These are phyloP conservation scores for Acropternis orthonyx DNA, from an alignment of 2,797 vertebrate species.

Conservation along the genomic window DNA sequence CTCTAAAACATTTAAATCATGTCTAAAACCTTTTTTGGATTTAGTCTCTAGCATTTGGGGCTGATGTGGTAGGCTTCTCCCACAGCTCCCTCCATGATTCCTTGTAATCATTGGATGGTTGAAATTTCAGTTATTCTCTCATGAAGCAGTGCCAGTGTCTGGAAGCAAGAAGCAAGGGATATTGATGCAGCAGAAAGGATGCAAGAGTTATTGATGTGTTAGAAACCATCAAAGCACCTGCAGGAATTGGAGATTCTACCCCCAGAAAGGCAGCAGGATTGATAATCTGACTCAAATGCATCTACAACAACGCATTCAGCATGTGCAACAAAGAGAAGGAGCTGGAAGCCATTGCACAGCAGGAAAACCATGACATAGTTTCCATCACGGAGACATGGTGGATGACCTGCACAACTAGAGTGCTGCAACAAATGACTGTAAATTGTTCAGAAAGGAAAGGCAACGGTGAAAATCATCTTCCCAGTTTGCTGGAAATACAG, in stretches of 20 bases:
- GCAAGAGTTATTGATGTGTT: background rate
- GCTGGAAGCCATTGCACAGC: background rate
- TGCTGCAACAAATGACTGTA: background rate
- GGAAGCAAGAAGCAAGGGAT: background rate
- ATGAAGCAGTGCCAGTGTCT: background rate
- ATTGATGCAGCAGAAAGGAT: background rate
- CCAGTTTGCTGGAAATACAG: background rate
- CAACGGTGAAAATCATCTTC: background rate
- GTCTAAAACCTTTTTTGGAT: background rate
- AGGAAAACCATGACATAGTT: background rate
- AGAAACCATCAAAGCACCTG: background rate
- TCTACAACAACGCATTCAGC: background rate
- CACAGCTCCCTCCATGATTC: background rate
- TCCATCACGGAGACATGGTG: no score
- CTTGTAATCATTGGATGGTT: background rate
- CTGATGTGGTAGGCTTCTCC: background rate
- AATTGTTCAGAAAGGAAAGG: background rate
- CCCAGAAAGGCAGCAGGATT: background rate
- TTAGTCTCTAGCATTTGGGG: background rate
- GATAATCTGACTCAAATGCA: accelerated
- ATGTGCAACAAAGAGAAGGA: background rate
- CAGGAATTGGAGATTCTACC: background rate
- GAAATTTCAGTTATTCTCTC: background rate
- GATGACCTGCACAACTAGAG: background rate
- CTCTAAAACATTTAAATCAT: background rate